Conservation (phyloP, 2,797 vertebrate species). For the Sphenopsis melanotis region DNA sequence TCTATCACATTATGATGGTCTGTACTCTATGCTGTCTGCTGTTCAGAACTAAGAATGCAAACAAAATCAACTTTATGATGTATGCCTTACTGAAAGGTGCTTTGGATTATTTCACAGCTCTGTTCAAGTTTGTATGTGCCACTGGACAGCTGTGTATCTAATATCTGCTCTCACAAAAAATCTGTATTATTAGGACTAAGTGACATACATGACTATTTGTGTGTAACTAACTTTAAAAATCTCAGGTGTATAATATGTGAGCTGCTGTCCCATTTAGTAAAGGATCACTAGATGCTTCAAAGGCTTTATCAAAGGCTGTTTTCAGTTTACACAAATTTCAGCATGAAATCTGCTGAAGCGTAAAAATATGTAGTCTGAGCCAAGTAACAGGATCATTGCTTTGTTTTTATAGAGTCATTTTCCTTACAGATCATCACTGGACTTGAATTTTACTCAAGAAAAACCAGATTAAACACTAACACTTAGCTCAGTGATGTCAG, state of each 20-base stretch:
- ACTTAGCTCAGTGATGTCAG: background rate
- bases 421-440: background rate
- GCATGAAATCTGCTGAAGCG: background rate
- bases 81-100: background rate
- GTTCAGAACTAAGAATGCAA: background rate
- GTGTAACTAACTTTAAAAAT: background rate
- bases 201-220: background rate
- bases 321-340: background rate
- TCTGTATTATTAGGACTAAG: background rate
- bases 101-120: background rate
- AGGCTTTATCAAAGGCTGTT: background rate
- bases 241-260: background rate
- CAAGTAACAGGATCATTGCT: background rate
- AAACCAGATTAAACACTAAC: background rate
- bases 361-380: background rate
- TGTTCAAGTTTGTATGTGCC: background rate
- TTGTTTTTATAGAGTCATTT: background rate
- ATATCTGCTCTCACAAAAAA: background rate
- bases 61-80: background rate
- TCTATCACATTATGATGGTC: background rate
- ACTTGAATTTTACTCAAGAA: background rate
- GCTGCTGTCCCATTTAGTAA: background rate
- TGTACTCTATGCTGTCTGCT: background rate
- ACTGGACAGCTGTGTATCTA: background rate
- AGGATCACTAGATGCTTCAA: background rate